phyloP scores from a whole-genome alignment of 2,888 invertebrate genomes.

The Apodemia mormo region DNA sequence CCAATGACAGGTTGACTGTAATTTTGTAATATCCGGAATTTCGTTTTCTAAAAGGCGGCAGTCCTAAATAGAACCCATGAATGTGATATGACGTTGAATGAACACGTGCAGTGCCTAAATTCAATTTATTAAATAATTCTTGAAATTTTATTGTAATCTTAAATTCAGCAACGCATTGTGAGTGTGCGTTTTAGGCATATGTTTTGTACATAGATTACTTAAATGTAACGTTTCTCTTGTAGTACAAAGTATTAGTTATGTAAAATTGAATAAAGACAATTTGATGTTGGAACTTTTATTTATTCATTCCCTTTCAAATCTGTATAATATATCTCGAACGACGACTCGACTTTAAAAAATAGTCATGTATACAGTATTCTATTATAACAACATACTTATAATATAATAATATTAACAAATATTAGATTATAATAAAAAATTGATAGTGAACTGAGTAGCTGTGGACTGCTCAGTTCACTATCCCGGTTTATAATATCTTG shows the following conservation, averaged over 20 bases:
- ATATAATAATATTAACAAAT: no score
- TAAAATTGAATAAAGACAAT: conserved; percentile 78
- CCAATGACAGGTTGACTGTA: no score
- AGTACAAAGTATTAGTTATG: conserved; percentile 75
- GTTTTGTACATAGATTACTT: conserved; percentile 66
- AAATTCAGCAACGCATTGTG: conserved; percentile 40
- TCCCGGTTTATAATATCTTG: no score
- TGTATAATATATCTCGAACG: no score
- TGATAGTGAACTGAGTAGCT: no score
- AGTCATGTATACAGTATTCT: no score
- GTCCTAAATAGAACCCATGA: conserved; percentile 60
- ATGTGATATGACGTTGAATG: conserved; percentile 74
- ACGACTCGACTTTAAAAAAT: no score
- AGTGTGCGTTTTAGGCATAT: conserved; percentile 54
- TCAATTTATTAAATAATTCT: conserved; percentile 61
- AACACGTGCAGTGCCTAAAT: conserved; percentile 79
- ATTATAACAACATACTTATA: no score
- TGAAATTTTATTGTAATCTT: conserved; percentile 40
- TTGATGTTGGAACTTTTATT: conserved; percentile 62
- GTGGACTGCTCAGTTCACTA: no score
- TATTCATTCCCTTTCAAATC: conserved; percentile 33
- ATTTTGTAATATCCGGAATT: no score
- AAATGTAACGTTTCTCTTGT: conserved; percentile 67
- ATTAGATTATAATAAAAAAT: no score
- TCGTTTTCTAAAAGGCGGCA: conserved; percentile 52